Evolutionary conservation across 1,140 invertebrate species (phyloP), one percentile per base, ranked within the genome.

Genomic region (Lysiphlebus fabarum): DNA sequence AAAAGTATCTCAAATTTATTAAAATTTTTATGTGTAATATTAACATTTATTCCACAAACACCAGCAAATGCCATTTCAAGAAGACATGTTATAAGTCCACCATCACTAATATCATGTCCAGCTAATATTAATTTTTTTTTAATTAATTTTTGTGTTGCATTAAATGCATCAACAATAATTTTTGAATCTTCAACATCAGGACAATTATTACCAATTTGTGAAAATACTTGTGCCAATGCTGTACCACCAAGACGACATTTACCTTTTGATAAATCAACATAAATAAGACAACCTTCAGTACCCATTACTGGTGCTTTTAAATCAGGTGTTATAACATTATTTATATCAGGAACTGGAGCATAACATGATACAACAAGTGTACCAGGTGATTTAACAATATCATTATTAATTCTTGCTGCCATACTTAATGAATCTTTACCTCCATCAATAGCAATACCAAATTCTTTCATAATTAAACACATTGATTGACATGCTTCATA

Each of bases 381-480:
- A 34, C 95, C 92, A 5, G 95, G 95, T 10, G 94, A 90, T 77
- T 94, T 96, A 0, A 97, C 87, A 4, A 89, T 86, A 17, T 85
- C 78, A 7, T 68, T 81, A 69, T 76, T 79, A 5, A 96, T 88
- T 66, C 92, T 82, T 0, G 95, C 95, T 14, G 95, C 93, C 96
- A 99, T 99, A 62, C 94, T 97, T 0, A 98, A 79, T 0, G 96
- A 99, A 81, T 99, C 96, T 76, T 99, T 99, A 12, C 96, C 96
- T 12, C 96, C 96, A 78, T 99, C 96, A 44, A 99, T 86, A 26
- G 94, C 96, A 34, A 99, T 88, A 54, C 92, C 93, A 2, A 98
- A 76, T 67, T 86, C 69, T n/a, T 81, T 82, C 92, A 98, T 95
- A 1, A 95, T 77, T 0, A 81, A 74, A 75, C 93, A 96, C 86